Conservation (phyloP, 2,888 invertebrate species). For the Andrena marginata region DNA sequence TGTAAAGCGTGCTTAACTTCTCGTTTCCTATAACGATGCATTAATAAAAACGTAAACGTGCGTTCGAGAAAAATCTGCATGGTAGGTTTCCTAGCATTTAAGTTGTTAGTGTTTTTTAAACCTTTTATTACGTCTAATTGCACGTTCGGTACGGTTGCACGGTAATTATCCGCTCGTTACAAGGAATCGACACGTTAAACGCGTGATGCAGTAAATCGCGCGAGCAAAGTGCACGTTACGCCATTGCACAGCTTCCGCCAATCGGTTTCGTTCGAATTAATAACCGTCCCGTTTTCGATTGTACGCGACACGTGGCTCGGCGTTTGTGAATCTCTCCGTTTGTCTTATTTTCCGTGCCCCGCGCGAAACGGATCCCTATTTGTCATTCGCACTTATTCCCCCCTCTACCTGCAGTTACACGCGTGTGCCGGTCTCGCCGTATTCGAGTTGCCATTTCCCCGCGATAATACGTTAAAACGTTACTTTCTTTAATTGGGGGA, state of each 20-base stretch:
- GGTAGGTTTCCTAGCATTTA: not conserved
- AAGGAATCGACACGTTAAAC: constrained; percentile 40
- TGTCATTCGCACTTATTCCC: not conserved
- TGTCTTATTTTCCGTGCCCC: not conserved
- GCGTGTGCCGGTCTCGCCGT: too few relatives aligned
- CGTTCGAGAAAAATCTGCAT: constrained; percentile 6
- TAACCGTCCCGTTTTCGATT: constrained; percentile 23
- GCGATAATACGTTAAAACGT: too few relatives aligned
- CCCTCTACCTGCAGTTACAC: too few relatives aligned
- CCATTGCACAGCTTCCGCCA: constrained; percentile 27
- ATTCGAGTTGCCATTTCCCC: too few relatives aligned
- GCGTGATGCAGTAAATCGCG: constrained; percentile 20
- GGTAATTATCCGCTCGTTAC: constrained; percentile 40
- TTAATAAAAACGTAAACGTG: not conserved
- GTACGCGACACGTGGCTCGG: constrained; percentile 18
- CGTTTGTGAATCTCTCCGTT: not conserved
- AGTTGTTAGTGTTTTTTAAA: constrained; percentile 10
- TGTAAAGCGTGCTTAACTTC: not conserved
- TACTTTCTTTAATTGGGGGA: too few relatives aligned
- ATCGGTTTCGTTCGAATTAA: constrained; percentile 37
- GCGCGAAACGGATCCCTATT: not conserved
- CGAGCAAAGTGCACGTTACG: constrained; percentile 21
- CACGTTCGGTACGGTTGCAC: constrained; percentile 18
- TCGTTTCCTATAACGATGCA: not conserved
- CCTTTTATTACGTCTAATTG: constrained; percentile 39